Evolutionary conservation across 2,113 vertebrate species (phyloP).

Genomic region (Pungitius pungitius): DNA sequence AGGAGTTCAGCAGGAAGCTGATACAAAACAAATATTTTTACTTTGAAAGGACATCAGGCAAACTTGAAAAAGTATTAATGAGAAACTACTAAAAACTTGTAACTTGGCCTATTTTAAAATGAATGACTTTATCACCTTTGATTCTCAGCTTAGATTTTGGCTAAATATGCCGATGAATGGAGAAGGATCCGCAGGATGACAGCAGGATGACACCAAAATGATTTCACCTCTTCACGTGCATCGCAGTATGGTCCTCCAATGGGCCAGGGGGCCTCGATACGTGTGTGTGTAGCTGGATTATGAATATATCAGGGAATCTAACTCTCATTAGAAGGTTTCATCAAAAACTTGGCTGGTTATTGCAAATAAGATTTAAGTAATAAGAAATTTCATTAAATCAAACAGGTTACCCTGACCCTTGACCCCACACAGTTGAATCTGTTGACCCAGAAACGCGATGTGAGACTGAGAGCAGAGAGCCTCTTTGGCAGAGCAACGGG

Average conservation of each 20-base stretch:
- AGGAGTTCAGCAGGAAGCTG: constrained; percentile 51
- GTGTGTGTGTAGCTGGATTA: constrained; percentile 1
- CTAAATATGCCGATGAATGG: not conserved
- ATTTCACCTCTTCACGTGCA: not conserved
- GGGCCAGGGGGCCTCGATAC: constrained; percentile 11
- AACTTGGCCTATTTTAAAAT: not conserved
- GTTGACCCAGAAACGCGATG: constrained; percentile 23
- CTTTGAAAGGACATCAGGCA: not conserved
- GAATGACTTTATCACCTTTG: not conserved
- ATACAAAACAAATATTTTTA: not conserved
- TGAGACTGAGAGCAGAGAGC: not conserved
- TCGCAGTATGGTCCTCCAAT: not conserved
- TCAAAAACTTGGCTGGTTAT: not conserved
- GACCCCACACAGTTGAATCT: not conserved
- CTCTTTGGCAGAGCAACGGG: constrained; percentile 13
- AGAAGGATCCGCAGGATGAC: no score
- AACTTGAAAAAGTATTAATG: not conserved
- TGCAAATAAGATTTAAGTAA: not conserved
- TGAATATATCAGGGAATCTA: constrained; percentile 19
- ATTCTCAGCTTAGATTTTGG: constrained; percentile 1
- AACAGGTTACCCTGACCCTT: not conserved
- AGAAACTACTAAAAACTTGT: not conserved
- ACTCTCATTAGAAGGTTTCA: constrained; percentile 5
- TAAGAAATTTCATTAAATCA: not conserved
- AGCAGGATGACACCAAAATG: not conserved